Base-by-base conservation (phyloP, 1,140 invertebrate species). In the Aphaenogaster floridana region DNA sequence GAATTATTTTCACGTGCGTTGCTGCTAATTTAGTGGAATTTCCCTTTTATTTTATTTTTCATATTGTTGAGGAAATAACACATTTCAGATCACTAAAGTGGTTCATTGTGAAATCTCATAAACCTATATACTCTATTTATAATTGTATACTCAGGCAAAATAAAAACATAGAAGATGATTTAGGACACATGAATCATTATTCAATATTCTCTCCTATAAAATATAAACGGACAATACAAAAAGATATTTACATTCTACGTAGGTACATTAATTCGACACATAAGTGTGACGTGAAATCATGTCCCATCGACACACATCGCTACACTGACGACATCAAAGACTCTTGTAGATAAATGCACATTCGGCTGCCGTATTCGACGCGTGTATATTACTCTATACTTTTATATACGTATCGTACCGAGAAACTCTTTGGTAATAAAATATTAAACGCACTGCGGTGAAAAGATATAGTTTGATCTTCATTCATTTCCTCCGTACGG, bases 241-340 rank as follows among this genome's bases (percentile, higher is more conserved):
- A 91, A 57, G 17, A 80, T 90, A 91, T 91, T 89, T 91, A 91
- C 89, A 91, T 9, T 88, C 34, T 88, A 90, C 50, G 72, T 86
- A 63, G 74, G 34, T 72, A 64, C 81, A 52, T 78, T 88, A 68
- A 86, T 68, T 59, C 45, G 57, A 86, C 69, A 85, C 64, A 21
- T 59, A 77, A 77, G 63, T 77, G 39, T 45, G 54, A 72, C 13
- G 8, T 48, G 17, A 61, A 74, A 50, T 11, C 13, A 39, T 39
- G 9, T 63, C 28, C 7, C 17, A 74, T 59, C 39, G 28, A 48
- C 3, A 15, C 50, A 68, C 79, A 48, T 11, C 28, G 39, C 8
- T 66, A 79, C 36, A 3, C 45, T 57, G 42, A 76, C 28, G 57
- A 83, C 11, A 59, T 72, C 48, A 48, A 61, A 71, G 36, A 48